phyloP scores from a whole-genome alignment of 2,797 vertebrate species.

The Meda fulgida region DNA sequence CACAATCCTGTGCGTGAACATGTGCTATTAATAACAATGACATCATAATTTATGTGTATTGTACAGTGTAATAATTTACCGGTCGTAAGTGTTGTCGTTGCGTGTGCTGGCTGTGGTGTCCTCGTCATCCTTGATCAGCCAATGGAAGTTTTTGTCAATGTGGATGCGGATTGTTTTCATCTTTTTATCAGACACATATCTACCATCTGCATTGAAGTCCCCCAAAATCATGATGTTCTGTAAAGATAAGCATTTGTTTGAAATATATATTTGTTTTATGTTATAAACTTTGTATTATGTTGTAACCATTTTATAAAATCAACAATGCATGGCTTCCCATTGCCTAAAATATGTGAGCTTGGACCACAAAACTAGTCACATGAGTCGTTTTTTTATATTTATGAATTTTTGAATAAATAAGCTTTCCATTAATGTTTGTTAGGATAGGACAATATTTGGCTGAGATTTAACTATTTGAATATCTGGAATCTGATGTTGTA shows the following conservation, averaged over 20 bases:
- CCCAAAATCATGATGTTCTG: conserved; percentile 83
- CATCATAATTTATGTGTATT: too few relatives aligned
- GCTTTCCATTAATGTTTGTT: too few relatives aligned
- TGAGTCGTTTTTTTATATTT: too few relatives aligned
- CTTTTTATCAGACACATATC: conserved; percentile 72
- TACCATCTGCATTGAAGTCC: conserved; percentile 82
- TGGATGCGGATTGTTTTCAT: conserved; percentile 77
- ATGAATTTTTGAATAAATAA: too few relatives aligned
- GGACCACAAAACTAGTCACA: too few relatives aligned
- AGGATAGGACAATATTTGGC: too few relatives aligned
- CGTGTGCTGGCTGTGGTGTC: conserved; percentile 77
- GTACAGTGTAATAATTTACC: conserved; percentile 60
- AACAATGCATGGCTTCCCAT: not conserved
- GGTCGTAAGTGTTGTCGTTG: conserved; percentile 80
- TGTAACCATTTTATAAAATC: not conserved
- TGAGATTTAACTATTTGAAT: too few relatives aligned
- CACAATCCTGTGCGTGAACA: conserved; percentile 71
- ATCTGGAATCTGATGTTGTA: too few relatives aligned
- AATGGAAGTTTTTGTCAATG: conserved; percentile 76
- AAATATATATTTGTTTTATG: not conserved
- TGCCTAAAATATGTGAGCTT: not conserved
- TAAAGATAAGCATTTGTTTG: not conserved
- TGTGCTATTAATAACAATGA: not conserved
- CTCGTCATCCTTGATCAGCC: conserved; percentile 78
- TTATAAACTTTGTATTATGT: not conserved